These are phyloP conservation scores for Drosophila melanosoma DNA, from an alignment of 2,888 invertebrate genomes.

Conservation along the genomic window DNA sequence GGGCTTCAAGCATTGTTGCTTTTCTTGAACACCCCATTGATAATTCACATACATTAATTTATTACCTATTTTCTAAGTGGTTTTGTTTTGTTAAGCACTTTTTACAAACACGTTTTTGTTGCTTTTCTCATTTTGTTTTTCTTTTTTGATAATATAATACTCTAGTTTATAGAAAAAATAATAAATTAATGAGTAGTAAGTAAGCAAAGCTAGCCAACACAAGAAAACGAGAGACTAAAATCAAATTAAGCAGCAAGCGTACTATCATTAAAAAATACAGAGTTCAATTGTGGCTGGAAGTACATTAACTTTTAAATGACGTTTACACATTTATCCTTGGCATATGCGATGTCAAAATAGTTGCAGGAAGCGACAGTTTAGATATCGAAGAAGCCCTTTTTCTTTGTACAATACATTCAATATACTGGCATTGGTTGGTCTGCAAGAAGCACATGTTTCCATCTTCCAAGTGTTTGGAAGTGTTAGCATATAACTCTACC, in stretches of 20 bases:
- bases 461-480: constrained; percentile 21
- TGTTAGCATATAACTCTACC: constrained; percentile 26
- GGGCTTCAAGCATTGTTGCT: constrained; percentile 25
- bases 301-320: constrained; percentile 45
- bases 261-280: constrained; percentile 62
- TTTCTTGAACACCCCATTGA: constrained; percentile 49
- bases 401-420: constrained; percentile 55
- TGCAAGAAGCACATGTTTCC: constrained; percentile 30
- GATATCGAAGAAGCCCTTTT: constrained; percentile 39
- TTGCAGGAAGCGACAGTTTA: constrained; percentile 42
- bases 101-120: constrained; percentile 50
- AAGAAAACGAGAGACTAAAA: constrained; percentile 36
- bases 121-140: constrained; percentile 21
- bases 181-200: constrained; percentile 75
- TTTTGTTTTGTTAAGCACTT: constrained; percentile 42
- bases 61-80: constrained; percentile 33
- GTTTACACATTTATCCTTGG: constrained; percentile 36
- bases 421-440: constrained; percentile 32
- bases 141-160: constrained; percentile 63
- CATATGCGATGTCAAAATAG: constrained; percentile 42
- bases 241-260: constrained; percentile 54
- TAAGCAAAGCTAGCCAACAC: constrained; percentile 69
- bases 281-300: constrained; percentile 73
- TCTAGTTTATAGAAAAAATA: constrained; percentile 67
- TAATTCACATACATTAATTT: constrained; percentile 49